These are phyloP conservation scores for Myathropa florea DNA, from an alignment of 2,888 invertebrate species.

Conservation along the genomic window DNA sequence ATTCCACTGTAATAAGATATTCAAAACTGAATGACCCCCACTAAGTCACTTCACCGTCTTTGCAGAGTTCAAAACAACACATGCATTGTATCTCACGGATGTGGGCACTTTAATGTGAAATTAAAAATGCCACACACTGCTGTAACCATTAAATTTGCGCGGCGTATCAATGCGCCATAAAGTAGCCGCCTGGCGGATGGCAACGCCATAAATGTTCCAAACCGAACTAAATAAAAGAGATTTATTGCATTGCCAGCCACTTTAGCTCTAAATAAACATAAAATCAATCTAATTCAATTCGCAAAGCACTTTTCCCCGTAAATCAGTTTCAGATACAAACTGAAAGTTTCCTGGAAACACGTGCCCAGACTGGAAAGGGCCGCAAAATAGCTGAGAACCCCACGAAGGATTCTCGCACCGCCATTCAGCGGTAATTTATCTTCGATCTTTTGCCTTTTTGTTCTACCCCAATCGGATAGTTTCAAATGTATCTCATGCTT, in stretches of 20 bases:
- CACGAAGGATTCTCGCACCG: background rate
- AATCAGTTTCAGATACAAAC: background rate
- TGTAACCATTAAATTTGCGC: background rate
- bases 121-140: background rate
- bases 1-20: no score
- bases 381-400: background rate
- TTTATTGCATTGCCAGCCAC: conserved; percentile 9
- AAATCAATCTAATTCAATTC: conserved; percentile 18
- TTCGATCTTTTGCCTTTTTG: background rate
- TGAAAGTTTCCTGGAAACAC: background rate
- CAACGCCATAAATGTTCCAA: background rate
- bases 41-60: background rate
- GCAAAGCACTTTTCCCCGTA: background rate
- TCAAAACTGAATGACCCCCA: no score
- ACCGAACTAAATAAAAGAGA: conserved; percentile 4
- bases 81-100: background rate
- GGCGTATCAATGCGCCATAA: background rate
- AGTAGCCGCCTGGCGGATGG: background rate
- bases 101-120: background rate
- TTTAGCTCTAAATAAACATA: conserved; percentile 14
- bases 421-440: background rate
- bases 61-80: background rate
- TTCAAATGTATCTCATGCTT: conserved; percentile 24
- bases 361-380: background rate
- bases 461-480: background rate